Conservation (phyloP, 2,797 vertebrate genomes). For the Poliocrania exsul region DNA sequence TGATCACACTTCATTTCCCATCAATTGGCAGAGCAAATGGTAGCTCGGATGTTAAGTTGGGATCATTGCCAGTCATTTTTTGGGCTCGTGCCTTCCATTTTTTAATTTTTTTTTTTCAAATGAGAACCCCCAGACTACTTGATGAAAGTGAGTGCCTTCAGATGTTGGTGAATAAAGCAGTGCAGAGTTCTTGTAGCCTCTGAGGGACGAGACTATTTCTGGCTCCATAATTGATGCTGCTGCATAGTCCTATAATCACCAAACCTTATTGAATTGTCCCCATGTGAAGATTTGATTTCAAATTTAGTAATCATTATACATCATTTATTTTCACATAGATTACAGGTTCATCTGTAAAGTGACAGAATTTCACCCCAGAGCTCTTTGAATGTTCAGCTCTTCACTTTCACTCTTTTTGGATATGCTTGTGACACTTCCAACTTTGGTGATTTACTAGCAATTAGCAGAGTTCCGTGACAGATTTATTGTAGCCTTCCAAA, state of each 20-base stretch:
- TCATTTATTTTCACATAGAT: conserved; percentile 71
- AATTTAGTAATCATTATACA: conserved; percentile 72
- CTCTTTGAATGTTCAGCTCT: conserved; percentile 6
- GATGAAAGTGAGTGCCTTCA: conserved; percentile 43
- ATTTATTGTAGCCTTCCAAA: conserved; percentile 56
- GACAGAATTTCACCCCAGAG: conserved; percentile 63
- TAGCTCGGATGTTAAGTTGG: conserved; percentile 60
- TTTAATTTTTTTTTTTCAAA: not conserved
- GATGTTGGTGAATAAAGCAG: conserved; percentile 25
- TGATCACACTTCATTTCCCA: conserved; percentile 76
- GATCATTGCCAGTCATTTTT: conserved; percentile 61
- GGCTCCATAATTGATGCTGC: conserved; percentile 60
- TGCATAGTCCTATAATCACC: conserved; percentile 60
- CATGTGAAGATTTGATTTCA: conserved; percentile 67
- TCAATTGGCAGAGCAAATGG: conserved; percentile 70
- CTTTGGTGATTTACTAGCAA: conserved; percentile 64
- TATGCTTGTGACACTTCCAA: conserved; percentile 36
- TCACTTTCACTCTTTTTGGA: conserved; percentile 16
- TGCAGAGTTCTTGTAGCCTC: conserved; percentile 59
- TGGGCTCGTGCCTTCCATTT: conserved; percentile 6
- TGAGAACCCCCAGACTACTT: not conserved
- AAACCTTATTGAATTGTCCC: conserved; percentile 70
- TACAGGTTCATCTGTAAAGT: conserved; percentile 53
- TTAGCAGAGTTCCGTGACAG: conserved; percentile 53
- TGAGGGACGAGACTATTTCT: conserved; percentile 51